Evolutionary conservation across 1,140 invertebrate genomes (phyloP).

Genomic region (Callitettix versicolor): DNA sequence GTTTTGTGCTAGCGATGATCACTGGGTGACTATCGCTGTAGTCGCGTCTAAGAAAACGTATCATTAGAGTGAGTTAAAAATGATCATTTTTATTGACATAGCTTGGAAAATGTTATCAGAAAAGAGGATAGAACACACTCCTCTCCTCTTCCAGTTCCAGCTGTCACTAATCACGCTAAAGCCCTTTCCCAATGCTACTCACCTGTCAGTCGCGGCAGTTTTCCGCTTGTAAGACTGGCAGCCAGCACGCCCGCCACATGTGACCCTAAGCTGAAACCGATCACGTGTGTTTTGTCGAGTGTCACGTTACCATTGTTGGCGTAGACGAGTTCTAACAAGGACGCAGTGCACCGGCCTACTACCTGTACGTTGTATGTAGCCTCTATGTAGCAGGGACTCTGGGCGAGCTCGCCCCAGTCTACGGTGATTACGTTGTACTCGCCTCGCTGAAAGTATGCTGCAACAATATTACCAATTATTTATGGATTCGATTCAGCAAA

Average conservation of each 20-base stretch:
- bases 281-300: constrained; percentile 45
- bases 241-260: constrained; percentile 59
- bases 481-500: not conserved
- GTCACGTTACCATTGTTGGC: constrained; percentile 30
- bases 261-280: constrained; percentile 65
- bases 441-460: constrained; percentile 41
- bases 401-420: constrained; percentile 48
- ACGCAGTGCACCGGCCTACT: constrained; percentile 40
- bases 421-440: constrained; percentile 49
- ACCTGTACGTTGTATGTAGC: constrained; percentile 42
- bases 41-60: too few relatives aligned
- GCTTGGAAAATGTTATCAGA: too few relatives aligned
- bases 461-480: too few relatives aligned
- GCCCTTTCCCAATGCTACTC: too few relatives aligned
- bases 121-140: too few relatives aligned
- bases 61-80: too few relatives aligned
- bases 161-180: too few relatives aligned
- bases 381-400: constrained; percentile 45
- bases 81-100: too few relatives aligned
- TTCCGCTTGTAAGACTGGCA: constrained; percentile 29
- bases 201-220: constrained; percentile 33
- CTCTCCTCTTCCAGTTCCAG: too few relatives aligned
- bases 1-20: too few relatives aligned
- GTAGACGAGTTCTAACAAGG: constrained; percentile 30
- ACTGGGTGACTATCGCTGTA: too few relatives aligned